These are phyloP conservation scores for Dromiciops gliroides DNA, from an alignment of 2,113 vertebrate genomes.

Conservation along the genomic window DNA sequence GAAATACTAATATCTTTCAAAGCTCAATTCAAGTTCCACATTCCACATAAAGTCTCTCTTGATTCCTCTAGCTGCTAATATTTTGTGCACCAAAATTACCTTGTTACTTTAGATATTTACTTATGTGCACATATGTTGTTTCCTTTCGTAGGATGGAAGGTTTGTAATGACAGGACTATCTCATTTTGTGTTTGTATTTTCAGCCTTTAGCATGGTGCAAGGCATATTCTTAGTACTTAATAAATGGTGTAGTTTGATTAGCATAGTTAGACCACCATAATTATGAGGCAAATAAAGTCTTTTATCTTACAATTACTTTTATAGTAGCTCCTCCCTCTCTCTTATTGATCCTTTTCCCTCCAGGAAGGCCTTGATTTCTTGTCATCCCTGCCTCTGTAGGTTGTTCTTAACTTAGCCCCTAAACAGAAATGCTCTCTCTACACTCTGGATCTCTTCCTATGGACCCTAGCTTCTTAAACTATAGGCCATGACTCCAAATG, in stretches of 20 bases:
- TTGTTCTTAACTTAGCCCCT: not conserved
- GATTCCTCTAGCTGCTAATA: not conserved
- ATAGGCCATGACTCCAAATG: too few relatives aligned
- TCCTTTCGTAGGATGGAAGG: not conserved
- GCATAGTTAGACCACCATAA: not conserved
- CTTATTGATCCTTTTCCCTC: not conserved
- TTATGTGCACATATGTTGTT: not conserved
- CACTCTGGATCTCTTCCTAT: not conserved
- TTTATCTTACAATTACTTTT: not conserved
- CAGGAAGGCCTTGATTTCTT: not conserved
- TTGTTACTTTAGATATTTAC: not conserved
- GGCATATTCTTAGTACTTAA: not conserved
- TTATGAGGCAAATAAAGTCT: not conserved
- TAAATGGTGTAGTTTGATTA: not conserved
- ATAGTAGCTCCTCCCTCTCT: not conserved
- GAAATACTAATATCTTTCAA: not conserved
- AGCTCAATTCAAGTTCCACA: not conserved
- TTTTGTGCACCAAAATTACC: not conserved
- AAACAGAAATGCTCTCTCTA: not conserved
- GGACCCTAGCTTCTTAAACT: too few relatives aligned
- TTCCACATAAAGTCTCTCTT: not conserved
- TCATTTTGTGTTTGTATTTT: not conserved
- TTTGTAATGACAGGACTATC: not conserved
- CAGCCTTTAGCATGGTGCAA: not conserved
- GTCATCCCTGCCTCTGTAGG: not conserved